Base-by-base conservation (phyloP, 2,797 vertebrate genomes). In the Chiroxiphia lanceolata region DNA sequence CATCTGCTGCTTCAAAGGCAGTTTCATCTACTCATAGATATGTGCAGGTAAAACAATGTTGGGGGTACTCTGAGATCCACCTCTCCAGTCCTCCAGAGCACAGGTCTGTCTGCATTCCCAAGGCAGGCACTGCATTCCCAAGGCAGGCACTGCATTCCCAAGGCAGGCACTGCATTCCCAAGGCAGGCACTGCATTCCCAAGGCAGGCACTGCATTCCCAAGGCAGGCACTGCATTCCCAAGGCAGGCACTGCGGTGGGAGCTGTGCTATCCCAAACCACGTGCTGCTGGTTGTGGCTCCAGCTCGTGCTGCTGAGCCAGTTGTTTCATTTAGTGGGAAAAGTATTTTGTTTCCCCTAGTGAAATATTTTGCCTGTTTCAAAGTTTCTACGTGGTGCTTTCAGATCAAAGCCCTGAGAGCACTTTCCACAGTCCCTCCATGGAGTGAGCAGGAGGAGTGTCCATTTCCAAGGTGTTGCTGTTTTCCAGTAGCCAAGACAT, bases 401-500 rank as follows among this genome's bases (percentile, higher is more conserved):
- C 71, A 90, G 86, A 94, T 47, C 81, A 90, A 95, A 90, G 64
- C 61, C 68, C 57, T 40, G 4, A 4, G 38, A 89, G 36, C 45
- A 48, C 65, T 83, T 93, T 81, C 13, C 68, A 15, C 34, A 51
- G 67, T 57, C 33, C 40, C 42, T 90, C 81, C 56, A 54, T 3
- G n/a, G 64, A 71, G 50, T 6, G 71, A 89, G 80, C n/a, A 56
- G 70, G 21, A 91, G 79, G 59, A 75, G 77, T 67, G 71, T n/a
- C 78, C 88, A 54, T 68, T 80, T 83, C 88, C 86, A 90, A 95
- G 57, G 71, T 1, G 0, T 61, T 80, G 77, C 83, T 91, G 86
- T 88, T 93, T 92, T 57, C 94, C 54, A 1, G 91, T 96, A 96
- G 95, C 78, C 81, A 89, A 93, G 69, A 57, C 40, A 29, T 27